Percentiles rank a stretch among this genome's conserved stretches.
phyloP scores from a whole-genome alignment of 2,113 vertebrate species.

The Microtus oregoni region DNA sequence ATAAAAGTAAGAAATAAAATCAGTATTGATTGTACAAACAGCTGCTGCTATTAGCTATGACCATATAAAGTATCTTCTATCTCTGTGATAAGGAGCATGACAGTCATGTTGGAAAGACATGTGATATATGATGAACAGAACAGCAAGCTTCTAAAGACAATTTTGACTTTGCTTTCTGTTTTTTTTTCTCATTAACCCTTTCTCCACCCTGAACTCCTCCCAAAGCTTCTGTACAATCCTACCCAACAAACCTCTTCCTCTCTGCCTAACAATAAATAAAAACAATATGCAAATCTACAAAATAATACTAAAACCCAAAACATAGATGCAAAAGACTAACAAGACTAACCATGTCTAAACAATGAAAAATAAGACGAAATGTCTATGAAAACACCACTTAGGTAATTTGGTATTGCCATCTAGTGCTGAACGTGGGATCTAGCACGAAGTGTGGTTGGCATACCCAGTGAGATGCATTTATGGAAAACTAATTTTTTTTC shows the following conservation, averaged over 20 bases:
- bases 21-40: neutral
- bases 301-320: neutral
- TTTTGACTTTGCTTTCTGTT: neutral
- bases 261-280: neutral
- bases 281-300: neutral
- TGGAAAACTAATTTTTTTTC: neutral
- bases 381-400: neutral
- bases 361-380: neutral
- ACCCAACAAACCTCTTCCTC: rapidly evolving
- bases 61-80: neutral
- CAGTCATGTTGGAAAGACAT: neutral
- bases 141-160: neutral
- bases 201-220: neutral
- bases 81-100: neutral
- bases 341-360: neutral
- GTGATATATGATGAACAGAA: neutral
- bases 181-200: neutral
- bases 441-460: too few species aligned
- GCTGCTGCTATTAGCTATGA: neutral
- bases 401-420: neutral
- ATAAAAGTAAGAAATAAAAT: conserved; percentile 6
- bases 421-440: neutral
- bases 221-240: too few species aligned
- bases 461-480: neutral
- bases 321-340: neutral